Evolutionary conservation across 2,797 vertebrate genomes (phyloP).

Genomic region (Trachops cirrhosus): DNA sequence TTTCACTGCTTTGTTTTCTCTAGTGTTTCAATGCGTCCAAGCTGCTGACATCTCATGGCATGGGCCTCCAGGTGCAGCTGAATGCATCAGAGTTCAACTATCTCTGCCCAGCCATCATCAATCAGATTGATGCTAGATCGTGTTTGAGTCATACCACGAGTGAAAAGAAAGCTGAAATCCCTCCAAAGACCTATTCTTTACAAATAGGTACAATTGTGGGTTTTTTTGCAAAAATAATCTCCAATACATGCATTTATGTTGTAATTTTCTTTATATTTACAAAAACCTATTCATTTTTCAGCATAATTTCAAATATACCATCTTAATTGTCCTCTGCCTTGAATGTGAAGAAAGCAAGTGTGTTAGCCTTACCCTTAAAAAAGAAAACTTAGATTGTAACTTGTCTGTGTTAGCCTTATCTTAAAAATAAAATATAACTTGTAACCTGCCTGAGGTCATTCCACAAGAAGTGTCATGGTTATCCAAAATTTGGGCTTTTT

Average conservation of each 20-base stretch:
- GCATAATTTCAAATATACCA: neutral
- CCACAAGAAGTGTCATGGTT: neutral
- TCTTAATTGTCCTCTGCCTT: neutral
- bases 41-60: slow-evolving; percentile 91
- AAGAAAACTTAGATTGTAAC: neutral
- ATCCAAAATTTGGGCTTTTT: slow-evolving; percentile 19
- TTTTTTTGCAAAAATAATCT: neutral
- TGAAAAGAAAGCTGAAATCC: slow-evolving; percentile 80
- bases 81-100: slow-evolving; percentile 89
- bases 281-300: slow-evolving; percentile 1
- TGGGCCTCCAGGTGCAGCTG: slow-evolving; percentile 85
- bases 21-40: slow-evolving; percentile 93
- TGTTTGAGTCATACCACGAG: slow-evolving; percentile 87
- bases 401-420: neutral
- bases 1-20: slow-evolving; percentile 39
- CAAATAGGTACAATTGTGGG: slow-evolving; percentile 82
- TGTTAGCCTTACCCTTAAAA: neutral
- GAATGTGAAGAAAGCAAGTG: slow-evolving; percentile 38
- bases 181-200: slow-evolving; percentile 84
- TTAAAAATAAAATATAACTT: neutral
- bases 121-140: slow-evolving; percentile 91
- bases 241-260: neutral
- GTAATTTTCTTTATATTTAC: neutral
- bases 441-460: neutral
- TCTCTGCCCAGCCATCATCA: slow-evolving; percentile 95